Evolutionary conservation across 2,888 invertebrate genomes (phyloP).

Genomic region (Drosophila anomalipes): DNA sequence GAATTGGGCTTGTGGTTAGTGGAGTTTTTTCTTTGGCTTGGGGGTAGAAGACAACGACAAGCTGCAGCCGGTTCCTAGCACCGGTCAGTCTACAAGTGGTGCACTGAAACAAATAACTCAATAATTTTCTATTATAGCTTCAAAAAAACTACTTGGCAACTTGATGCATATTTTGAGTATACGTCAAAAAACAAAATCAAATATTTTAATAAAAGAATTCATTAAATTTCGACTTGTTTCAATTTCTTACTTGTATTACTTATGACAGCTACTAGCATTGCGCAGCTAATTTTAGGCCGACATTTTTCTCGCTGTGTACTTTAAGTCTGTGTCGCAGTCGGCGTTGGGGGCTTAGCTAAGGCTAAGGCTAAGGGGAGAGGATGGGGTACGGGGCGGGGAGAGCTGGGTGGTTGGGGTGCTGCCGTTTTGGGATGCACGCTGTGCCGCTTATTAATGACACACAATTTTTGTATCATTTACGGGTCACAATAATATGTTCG

Average conservation of each 20-base stretch:
- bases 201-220: background rate
- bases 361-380: background rate
- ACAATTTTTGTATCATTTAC: slow-evolving; percentile 84
- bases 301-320: slow-evolving; percentile 11
- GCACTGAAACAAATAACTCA: background rate
- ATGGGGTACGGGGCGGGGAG: background rate
- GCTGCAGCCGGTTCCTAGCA: slow-evolving; percentile 63
- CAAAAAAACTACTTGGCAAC: background rate
- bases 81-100: slow-evolving; percentile 64
- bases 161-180: no score
- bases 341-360: background rate
- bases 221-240: background rate
- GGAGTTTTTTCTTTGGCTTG: background rate
- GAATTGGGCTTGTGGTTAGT: slow-evolving; percentile 24
- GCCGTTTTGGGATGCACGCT: slow-evolving; percentile 59
- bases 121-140: background rate
- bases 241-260: background rate
- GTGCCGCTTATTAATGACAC: slow-evolving; percentile 81
- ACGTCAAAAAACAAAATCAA: background rate
- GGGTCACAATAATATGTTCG: slow-evolving; percentile 77
- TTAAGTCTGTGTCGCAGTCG: background rate
- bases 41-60: slow-evolving; percentile 25
- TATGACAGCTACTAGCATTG: background rate
- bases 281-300: background rate
- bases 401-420: slow-evolving; percentile 11